Base-by-base conservation (phyloP, 2,888 invertebrate species). In the Glyphotaelius pellucidus region DNA sequence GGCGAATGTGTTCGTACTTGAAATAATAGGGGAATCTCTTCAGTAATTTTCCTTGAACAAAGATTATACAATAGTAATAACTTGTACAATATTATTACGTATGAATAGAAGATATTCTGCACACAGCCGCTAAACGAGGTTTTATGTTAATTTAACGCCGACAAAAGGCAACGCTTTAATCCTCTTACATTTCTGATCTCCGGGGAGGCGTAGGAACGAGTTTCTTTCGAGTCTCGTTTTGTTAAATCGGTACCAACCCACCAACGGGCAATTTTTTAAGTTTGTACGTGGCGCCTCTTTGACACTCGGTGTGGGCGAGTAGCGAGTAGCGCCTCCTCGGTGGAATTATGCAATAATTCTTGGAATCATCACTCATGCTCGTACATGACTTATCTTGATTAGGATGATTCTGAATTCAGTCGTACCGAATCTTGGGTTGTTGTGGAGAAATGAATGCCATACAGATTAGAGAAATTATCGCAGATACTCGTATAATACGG, bases 101-200 rank as follows among this genome's bases (percentile, higher is more conserved):
- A 25, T 67, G 25, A 25, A 67, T 67, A 67, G 9, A 67, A 5
- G 25, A 67, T 67, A 5, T 4, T 52, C 5, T 52, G 19, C 67
- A n/a, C 25, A 67, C 1, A 67, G 25, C n/a, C 67, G 25, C 67
- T 47, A 52, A 87, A 87, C 31, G 31, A 47, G 87, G 31, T 25
- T 31, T 87, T 87, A 87, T 87, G 87, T 67, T 87, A 25, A 87
- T 67, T 7, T 47, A 67, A 32, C 31, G 47, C 87, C 87, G 87
- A 31, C 87, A 87, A 87, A 87, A 42, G 47, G 87, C n/a, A 30
- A 86, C 14, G 52, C 32, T 83, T 42, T 87, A 87, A 87, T 87
- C 87, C 87, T 87, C 87, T 87, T 87, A 87, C 67, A 38, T 87
- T 87, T 87, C 87, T 87, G 87, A 52, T 30, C 52, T n/a, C 87